These are phyloP conservation scores for Engystomops pustulosus DNA, from an alignment of 2,113 vertebrate genomes.

Conservation along the genomic window DNA sequence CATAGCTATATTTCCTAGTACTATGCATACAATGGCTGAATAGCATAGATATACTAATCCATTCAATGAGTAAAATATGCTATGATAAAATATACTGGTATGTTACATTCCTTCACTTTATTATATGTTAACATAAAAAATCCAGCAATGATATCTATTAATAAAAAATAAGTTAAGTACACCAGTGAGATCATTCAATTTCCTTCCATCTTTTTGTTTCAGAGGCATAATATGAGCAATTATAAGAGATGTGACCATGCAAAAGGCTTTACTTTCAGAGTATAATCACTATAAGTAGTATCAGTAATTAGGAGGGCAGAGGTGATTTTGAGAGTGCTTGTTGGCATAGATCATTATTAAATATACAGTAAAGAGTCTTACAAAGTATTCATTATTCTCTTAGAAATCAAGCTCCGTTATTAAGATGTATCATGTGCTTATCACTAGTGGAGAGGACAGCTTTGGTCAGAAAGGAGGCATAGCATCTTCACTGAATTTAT, in stretches of 20 bases:
- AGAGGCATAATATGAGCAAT: constrained; percentile 31
- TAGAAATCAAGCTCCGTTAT: constrained; percentile 62
- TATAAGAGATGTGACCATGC: constrained; percentile 41
- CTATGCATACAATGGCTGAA: background rate
- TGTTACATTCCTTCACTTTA: background rate
- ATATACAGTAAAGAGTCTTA: constrained; percentile 58
- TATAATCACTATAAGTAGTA: constrained; percentile 55
- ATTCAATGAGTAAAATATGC: background rate
- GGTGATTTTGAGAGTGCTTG: constrained; percentile 59
- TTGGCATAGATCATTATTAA: constrained; percentile 58
- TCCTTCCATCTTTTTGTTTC: background rate
- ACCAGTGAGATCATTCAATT: background rate
- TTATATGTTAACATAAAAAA: background rate
- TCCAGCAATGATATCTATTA: background rate
- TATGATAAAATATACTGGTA: background rate
- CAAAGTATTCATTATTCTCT: constrained; percentile 62
- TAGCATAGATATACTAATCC: background rate
- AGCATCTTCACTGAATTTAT: background rate
- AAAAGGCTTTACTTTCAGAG: constrained; percentile 40
- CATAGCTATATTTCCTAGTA: no score
- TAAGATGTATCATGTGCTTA: constrained; percentile 55
- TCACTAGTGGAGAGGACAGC: constrained; percentile 54
- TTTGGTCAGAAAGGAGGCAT: constrained; percentile 41
- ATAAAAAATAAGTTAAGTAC: background rate
- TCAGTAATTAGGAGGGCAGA: constrained; percentile 57